These are phyloP conservation scores for Eumacrocentrus americanus DNA, from an alignment of 2,888 invertebrate genomes.

Conservation along the genomic window DNA sequence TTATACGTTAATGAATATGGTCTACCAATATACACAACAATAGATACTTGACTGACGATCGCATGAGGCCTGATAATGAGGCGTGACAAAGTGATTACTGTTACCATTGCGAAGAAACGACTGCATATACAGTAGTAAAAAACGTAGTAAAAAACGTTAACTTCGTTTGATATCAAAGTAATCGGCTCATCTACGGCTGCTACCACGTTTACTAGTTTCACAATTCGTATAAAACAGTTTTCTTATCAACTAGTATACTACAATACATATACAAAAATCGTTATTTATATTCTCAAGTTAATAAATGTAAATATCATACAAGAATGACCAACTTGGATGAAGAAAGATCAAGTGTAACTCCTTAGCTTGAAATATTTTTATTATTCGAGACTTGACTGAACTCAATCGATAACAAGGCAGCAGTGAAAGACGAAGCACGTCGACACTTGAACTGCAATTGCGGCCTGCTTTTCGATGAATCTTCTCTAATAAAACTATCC, in stretches of 20 bases:
- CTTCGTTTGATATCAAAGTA: not conserved
- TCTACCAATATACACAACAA: conserved; percentile 56
- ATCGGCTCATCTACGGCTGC: conserved; percentile 1
- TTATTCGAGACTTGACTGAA: no score
- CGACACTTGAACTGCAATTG: no score
- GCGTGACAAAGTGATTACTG: not conserved
- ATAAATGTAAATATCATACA: conserved; percentile 41
- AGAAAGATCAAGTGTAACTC: no score
- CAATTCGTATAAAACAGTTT: conserved; percentile 43
- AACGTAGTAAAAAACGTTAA: no score
- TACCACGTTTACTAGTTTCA: no score
- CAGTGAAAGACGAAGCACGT: no score
- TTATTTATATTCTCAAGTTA: conserved; percentile 43
- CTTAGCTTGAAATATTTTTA: no score
- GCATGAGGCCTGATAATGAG: conserved; percentile 55
- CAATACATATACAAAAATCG: conserved; percentile 58
- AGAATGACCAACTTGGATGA: conserved; percentile 15
- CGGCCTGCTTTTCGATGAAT: no score
- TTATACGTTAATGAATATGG: conserved; percentile 56
- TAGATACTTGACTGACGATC: conserved; percentile 49
- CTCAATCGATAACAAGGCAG: no score
- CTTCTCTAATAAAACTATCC: no score
- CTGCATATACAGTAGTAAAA: not conserved
- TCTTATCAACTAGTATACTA: conserved; percentile 55
- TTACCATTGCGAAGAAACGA: not conserved